Percentiles rank a stretch among this genome's conserved stretches.
Conservation (phyloP, 2,113 vertebrate genomes). For the Bubalus kerabau region DNA sequence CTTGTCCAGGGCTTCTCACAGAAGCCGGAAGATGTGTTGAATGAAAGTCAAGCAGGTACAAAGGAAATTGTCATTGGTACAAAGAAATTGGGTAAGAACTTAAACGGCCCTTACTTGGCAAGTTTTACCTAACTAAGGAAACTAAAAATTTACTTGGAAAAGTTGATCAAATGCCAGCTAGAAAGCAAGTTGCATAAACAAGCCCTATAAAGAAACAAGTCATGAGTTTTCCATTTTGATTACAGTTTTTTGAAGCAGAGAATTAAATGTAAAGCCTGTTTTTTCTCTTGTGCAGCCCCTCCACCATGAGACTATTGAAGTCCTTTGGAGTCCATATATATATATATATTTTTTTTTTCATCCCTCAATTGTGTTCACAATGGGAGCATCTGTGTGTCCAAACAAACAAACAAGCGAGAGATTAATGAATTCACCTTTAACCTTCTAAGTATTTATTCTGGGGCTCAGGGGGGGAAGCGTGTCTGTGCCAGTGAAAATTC, state of each 20-base stretch:
- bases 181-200: slow-evolving; percentile 1
- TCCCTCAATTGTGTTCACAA: slow-evolving; percentile 56
- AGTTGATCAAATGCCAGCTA: not conserved
- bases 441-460: slow-evolving; percentile 56
- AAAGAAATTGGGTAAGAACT: not conserved
- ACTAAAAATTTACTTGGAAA: slow-evolving; percentile 21
- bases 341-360: not conserved
- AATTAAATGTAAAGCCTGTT: slow-evolving; percentile 2
- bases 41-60: not conserved
- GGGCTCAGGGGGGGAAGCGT: slow-evolving; percentile 43
- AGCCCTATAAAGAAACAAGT: not conserved
- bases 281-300: not conserved
- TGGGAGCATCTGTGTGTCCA: slow-evolving; percentile 51
- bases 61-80: not conserved
- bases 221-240: not conserved
- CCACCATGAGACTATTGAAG: not conserved
- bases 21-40: not conserved
- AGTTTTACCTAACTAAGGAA: slow-evolving; percentile 13
- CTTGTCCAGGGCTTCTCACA: not conserved
- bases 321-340: not conserved
- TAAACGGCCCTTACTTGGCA: not conserved
- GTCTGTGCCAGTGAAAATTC: slow-evolving; percentile 57
- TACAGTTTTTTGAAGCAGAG: not conserved
- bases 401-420: slow-evolving; percentile 62
- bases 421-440: slow-evolving; percentile 66